phyloP scores from a whole-genome alignment of 2,113 vertebrate genomes.

The Psephotus haematonotus region DNA sequence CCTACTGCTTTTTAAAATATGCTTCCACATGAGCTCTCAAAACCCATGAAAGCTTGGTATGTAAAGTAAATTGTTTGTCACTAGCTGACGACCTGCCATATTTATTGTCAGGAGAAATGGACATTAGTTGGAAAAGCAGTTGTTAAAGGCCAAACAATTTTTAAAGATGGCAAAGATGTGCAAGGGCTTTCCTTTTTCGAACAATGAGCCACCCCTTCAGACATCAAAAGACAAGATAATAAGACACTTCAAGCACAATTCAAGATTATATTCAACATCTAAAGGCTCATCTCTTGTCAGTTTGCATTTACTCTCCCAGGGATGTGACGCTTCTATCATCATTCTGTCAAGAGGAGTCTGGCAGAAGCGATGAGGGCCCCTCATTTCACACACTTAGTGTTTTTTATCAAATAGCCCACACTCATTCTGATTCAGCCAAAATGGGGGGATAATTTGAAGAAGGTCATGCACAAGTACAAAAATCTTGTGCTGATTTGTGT shows the following conservation, averaged over 20 bases:
- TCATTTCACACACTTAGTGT: slow-evolving; percentile 99
- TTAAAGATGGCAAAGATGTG: slow-evolving; percentile 90
- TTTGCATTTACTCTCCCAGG: slow-evolving; percentile 99
- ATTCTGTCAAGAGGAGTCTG: slow-evolving; percentile 97
- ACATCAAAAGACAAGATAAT: slow-evolving; percentile 99
- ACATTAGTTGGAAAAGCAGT: slow-evolving; percentile 98
- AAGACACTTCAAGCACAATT: slow-evolving; percentile 99
- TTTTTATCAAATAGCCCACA: slow-evolving; percentile 95
- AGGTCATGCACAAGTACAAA: slow-evolving; percentile 92
- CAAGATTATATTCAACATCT: slow-evolving; percentile 99
- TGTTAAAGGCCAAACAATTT: slow-evolving; percentile 98
- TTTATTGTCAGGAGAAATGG: slow-evolving; percentile 98
- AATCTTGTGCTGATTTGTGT: slow-evolving; percentile 91
- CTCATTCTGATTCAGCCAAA: slow-evolving; percentile 92
- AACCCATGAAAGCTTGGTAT: slow-evolving; percentile 86
- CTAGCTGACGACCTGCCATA: slow-evolving; percentile 88
- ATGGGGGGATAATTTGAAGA: slow-evolving; percentile 96
- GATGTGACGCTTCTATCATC: slow-evolving; percentile 99
- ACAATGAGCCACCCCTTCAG: slow-evolving; percentile 96
- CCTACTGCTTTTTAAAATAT: slow-evolving; percentile 82
- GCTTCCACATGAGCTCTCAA: slow-evolving; percentile 94
- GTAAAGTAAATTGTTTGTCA: slow-evolving; percentile 91
- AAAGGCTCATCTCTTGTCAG: slow-evolving; percentile 99
- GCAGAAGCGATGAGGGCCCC: slow-evolving; percentile 91
- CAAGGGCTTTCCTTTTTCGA: slow-evolving; percentile 93